Evolutionary conservation across 2,797 vertebrate genomes (phyloP).

Genomic region (Parauchenoglanis ngamensis): DNA sequence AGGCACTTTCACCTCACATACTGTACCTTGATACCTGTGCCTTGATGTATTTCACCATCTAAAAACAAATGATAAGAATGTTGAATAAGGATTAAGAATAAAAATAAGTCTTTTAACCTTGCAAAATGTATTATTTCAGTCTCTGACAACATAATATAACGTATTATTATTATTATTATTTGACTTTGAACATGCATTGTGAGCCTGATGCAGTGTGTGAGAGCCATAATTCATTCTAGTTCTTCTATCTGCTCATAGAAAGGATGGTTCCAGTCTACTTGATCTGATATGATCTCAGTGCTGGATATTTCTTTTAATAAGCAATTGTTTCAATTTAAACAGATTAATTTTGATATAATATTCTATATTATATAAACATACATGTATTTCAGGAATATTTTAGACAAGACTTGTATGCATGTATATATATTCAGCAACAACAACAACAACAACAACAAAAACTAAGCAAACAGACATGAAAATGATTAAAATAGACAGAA

Average conservation of each 20-base stretch:
- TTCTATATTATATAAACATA: not conserved
- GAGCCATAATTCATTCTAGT: conserved; percentile 22
- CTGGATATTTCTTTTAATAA: not conserved
- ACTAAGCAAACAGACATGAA: not conserved
- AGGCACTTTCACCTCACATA: not conserved
- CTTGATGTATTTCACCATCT: conserved; percentile 51
- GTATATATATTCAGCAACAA: not conserved
- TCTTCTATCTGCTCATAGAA: not conserved
- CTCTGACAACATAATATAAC: not conserved
- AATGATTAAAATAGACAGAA: not conserved
- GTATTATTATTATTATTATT: too few species aligned
- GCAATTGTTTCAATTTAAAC: not conserved
- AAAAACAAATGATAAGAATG: not conserved
- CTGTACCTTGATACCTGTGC: conserved; percentile 17
- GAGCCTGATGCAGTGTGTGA: conserved; percentile 32
- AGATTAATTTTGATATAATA: not conserved
- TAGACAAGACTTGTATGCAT: not conserved
- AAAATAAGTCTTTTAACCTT: not conserved
- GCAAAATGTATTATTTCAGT: not conserved
- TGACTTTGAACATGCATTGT: not conserved
- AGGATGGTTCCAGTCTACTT: conserved; percentile 9
- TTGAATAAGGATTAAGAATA: not conserved
- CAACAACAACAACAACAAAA: not conserved
- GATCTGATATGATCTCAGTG: conserved; percentile 30
- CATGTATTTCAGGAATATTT: not conserved